Evolutionary conservation across 2,797 vertebrate genomes (phyloP), one percentile per base, ranked within the genome.

Genomic region (Acomys russatus): DNA sequence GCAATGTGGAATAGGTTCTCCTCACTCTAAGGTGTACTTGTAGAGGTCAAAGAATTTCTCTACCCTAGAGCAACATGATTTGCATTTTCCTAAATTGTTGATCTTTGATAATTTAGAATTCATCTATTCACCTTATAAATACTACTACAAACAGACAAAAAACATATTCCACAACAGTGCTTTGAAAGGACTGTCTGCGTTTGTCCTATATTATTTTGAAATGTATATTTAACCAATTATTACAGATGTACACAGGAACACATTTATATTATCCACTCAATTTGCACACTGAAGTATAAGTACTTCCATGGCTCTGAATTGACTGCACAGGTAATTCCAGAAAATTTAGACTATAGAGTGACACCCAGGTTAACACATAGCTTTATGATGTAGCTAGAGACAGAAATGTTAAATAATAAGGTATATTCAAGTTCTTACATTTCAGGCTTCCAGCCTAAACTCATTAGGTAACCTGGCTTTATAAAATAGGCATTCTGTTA

Each of bases 1-100:
- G 33, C 12, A 8, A 4, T 9, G 6, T 0, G 1, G 7, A 17
- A 1, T 0, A 0, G 30, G 5, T 25, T 28, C 0, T 63, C 66
- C 33, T 95, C 20, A 20, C 49, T 33, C 6, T 82, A 12, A 35
- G 18, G 2, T 22, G 0, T 44, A 6, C 1, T 82, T 12, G 25
- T 74, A 1, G 64, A 63, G 3, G 3, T 23, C 28, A 54, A 30
- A 17, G 25, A 77, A 2, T 0, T 1, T 68, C 71, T 61, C 63
- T 74, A 28, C 3, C 25, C 8, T 5, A 77, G 6, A 86, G 2
- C 0, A 6, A 3, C 4, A 70, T 25, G 8, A 51, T 44, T 35
- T 61, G 51, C 54, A 3, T 63, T 93, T 51, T 23, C 23, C 66
- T 93, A 70, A 93, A 61, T 38, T 30, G 79, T 14, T 18, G 78